Conservation (phyloP, 2,113 vertebrate genomes). For the Ahaetulla prasina region DNA sequence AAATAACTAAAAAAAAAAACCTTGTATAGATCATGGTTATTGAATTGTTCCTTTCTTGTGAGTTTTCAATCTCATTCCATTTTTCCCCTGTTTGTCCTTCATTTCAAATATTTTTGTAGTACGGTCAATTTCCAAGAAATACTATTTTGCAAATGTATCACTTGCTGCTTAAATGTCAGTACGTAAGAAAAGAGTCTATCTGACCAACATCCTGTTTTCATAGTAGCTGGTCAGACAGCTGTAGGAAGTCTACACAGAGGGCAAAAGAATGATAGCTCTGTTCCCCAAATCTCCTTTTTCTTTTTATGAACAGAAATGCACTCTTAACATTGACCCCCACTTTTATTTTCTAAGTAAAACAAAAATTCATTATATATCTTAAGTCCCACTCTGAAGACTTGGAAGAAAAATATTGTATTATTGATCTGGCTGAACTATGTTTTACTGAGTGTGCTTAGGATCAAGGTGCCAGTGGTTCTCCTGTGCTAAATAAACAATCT, state of each 20-base stretch:
- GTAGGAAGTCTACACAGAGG: neutral
- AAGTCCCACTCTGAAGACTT: neutral
- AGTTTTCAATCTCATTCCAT: constrained; percentile 20
- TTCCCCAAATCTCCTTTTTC: neutral
- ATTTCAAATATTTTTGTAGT: neutral
- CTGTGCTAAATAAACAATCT: constrained; percentile 16
- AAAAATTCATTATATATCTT: neutral
- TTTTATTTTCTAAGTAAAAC: neutral
- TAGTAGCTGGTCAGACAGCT: neutral
- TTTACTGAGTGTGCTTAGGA: neutral
- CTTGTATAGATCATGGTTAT: neutral
- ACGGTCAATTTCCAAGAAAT: neutral
- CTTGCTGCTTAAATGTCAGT: neutral
- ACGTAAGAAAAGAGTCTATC: neutral
- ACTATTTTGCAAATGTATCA: constrained; percentile 15
- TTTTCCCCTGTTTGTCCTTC: neutral
- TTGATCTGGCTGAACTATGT: neutral
- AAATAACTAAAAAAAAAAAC: neutral
- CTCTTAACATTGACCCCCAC: neutral
- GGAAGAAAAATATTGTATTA: neutral
- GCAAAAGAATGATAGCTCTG: neutral
- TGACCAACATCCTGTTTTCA: neutral
- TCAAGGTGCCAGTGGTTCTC: neutral
- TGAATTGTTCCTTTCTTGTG: neutral
- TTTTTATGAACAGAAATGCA: neutral